Evolutionary conservation across 2,797 vertebrate species (phyloP).

Genomic region (Cheracebus regulus): DNA sequence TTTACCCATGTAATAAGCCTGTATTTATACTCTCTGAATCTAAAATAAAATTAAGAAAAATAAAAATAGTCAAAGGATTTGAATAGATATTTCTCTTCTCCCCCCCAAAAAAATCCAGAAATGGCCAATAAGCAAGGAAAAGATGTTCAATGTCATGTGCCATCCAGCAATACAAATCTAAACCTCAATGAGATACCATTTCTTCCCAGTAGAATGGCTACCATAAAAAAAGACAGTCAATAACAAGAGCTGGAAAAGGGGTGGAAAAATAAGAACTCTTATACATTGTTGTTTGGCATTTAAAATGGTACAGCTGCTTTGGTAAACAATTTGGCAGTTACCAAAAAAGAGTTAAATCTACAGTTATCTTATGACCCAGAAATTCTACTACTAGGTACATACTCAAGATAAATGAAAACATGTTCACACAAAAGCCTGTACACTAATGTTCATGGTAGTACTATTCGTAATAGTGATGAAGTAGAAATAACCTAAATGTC

Average conservation of each 20-base stretch:
- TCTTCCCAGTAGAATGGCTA: neutral
- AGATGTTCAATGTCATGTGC: neutral
- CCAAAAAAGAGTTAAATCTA: neutral
- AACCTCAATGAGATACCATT: neutral
- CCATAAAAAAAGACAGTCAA: neutral
- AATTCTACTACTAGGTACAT: neutral
- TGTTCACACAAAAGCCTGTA: neutral
- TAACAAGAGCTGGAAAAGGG: neutral
- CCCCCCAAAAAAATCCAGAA: neutral
- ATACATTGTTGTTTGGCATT: neutral
- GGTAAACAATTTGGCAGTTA: neutral
- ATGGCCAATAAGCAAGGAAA: neutral
- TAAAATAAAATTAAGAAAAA: too few relatives aligned
- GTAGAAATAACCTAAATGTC: neutral
- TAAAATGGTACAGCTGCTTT: neutral
- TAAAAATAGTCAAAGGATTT: neutral
- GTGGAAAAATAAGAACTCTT: neutral
- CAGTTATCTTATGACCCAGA: neutral
- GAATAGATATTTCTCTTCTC: neutral
- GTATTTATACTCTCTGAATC: too few relatives aligned
- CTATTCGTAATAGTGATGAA: neutral
- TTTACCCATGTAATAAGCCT: too few relatives aligned
- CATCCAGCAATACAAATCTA: conserved; percentile 7
- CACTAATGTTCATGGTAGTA: neutral
- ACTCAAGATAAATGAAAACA: conserved; percentile 16